phyloP scores from a whole-genome alignment of 2,888 invertebrate genomes.

The Coelinius sp. region DNA sequence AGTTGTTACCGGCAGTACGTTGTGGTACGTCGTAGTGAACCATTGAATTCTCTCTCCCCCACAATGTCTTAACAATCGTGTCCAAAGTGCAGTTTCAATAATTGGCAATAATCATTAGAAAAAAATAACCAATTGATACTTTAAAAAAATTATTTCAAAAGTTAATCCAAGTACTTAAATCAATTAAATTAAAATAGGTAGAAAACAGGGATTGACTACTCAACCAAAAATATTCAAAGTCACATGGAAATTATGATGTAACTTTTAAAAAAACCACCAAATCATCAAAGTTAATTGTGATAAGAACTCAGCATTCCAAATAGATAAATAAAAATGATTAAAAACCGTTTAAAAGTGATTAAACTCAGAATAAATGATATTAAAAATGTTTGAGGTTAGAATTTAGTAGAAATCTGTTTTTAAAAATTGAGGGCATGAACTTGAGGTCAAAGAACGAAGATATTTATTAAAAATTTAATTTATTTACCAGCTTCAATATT shows the following conservation, averaged over 20 bases:
- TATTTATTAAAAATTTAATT: not conserved
- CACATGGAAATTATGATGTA: not conserved
- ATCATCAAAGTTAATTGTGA: not conserved
- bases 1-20: too few species aligned
- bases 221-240: not conserved
- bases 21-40: too few species aligned
- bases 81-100: not conserved
- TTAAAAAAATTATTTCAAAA: not conserved
- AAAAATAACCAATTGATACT: not conserved
- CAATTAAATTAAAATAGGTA: not conserved
- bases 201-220: not conserved
- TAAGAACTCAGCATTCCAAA: not conserved
- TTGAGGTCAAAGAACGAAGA: not conserved
- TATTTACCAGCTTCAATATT: not conserved
- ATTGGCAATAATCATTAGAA: not conserved
- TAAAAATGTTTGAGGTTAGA: not conserved
- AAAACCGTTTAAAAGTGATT: not conserved
- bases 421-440: not conserved
- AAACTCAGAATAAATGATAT: not conserved
- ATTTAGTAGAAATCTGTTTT: not conserved
- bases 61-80: not conserved
- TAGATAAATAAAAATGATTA: not conserved
- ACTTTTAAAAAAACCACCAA: not conserved
- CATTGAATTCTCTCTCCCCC: too few species aligned
- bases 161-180: not conserved